Base-by-base conservation (phyloP, 2,113 vertebrate species). In the Sylvia atricapilla region DNA sequence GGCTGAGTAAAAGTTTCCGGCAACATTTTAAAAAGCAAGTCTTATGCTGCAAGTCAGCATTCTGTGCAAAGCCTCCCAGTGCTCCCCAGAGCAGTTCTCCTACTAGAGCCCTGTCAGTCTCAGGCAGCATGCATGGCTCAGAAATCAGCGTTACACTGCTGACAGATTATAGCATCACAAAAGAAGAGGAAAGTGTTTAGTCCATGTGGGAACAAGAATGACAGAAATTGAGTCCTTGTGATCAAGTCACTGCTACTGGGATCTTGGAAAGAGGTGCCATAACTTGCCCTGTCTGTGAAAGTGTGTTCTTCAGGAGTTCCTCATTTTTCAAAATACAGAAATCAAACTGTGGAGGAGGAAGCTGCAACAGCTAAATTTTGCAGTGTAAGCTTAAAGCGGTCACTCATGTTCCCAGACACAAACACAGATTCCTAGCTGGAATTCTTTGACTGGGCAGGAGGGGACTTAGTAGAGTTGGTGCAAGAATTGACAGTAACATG, bases 1-100 rank as follows among this genome's bases (percentile, higher is more conserved):
- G 98, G 98, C 96, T 98, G 73, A 98, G 98, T 73, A 98, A 98
- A 96, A 98, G 97, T 67, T 98, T 98, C 92, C 97, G 98, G 60
- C 91, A 98, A 74, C 98, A 98, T 90, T 98, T 98, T 88, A 98
- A 98, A 95, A 98, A 98, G 78, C 98, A 98, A 86, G 59, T 98
- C 21, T 94, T 66, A 2, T 98, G 98, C 79, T 98, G 97, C 95
- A 98, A 96, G 80, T 68, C 76, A 28, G 87, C 55, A 41, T 18
- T 77, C 24, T 79, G 70, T 4, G 46, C 74, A 21, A 92, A 93
- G 50, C 58, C 95, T 59, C 56, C 94, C 59, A 97, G 93, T 16
- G 94, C 94, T 12, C 76, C 93, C 23, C 97, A 96, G 18, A 96
- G 88, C 43, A 94, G 84, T 12, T 97, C 97, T 4, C 94, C 97